Evolutionary conservation across 2,113 vertebrate species (phyloP).

Genomic region (Mesitornis unicolor): DNA sequence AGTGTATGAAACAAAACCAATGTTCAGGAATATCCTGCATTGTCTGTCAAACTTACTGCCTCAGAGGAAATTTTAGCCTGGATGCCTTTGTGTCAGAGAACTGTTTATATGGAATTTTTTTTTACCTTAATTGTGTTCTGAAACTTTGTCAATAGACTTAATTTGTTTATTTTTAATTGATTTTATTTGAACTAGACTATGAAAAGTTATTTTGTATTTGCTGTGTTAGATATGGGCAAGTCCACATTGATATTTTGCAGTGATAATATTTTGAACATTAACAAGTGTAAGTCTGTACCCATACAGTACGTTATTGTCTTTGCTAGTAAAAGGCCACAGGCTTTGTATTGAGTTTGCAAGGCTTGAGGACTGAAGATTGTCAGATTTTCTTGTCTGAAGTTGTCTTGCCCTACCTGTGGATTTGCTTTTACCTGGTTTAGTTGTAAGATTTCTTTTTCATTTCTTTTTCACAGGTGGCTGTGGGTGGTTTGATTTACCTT

Average conservation of each 20-base stretch:
- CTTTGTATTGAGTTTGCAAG: neutral
- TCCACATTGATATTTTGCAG: neutral
- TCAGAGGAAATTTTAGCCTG: neutral
- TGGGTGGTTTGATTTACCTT: neutral
- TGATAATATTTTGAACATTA: neutral
- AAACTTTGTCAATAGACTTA: neutral
- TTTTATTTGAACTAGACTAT: neutral
- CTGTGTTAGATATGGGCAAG: neutral
- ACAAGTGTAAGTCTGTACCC: accelerated
- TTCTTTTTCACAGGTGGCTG: neutral
- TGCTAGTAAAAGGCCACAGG: neutral
- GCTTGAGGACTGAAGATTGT: neutral
- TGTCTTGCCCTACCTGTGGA: neutral
- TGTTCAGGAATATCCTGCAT: neutral
- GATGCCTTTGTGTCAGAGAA: neutral
- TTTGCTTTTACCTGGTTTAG: neutral
- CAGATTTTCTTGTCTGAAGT: neutral
- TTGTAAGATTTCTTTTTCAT: neutral
- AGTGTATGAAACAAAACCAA: neutral
- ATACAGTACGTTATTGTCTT: neutral
- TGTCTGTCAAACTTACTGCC: neutral
- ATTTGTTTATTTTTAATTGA: neutral
- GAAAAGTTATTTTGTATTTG: neutral
- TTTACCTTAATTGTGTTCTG: neutral
- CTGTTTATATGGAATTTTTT: neutral